Evolutionary conservation across 2,113 vertebrate species (phyloP).

Genomic region (Picathartes gymnocephalus): DNA sequence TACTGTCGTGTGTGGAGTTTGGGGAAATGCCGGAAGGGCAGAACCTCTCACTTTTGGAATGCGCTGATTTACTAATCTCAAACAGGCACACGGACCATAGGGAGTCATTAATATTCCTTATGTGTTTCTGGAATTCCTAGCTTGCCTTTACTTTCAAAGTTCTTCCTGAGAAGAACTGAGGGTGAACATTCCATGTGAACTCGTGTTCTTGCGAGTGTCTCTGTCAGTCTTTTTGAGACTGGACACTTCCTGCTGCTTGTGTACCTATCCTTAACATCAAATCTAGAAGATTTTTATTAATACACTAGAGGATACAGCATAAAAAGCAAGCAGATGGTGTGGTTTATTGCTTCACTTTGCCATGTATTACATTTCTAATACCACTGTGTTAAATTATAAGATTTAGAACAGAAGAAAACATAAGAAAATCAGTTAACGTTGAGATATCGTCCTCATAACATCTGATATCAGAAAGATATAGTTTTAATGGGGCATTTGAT

Average conservation of each 20-base stretch:
- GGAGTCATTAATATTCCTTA: not conserved
- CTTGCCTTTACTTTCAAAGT: not conserved
- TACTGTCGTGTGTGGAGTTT: not conserved
- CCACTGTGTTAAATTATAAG: not conserved
- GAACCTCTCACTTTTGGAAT: not conserved
- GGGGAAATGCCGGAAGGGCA: not conserved
- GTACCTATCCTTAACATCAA: not conserved
- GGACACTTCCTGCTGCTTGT: not conserved
- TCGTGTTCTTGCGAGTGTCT: rapidly evolving
- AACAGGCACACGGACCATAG: rapidly evolving
- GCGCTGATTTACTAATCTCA: not conserved
- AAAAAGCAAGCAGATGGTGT: not conserved
- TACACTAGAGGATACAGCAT: not conserved
- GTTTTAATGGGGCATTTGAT: not conserved
- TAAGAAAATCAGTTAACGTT: not conserved
- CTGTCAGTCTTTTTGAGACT: not conserved
- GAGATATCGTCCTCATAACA: not conserved
- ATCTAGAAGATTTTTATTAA: not conserved
- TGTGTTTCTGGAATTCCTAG: not conserved
- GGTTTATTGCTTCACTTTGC: not conserved
- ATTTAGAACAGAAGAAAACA: not conserved
- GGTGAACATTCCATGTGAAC: rapidly evolving
- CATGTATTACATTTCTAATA: not conserved
- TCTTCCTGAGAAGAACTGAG: not conserved
- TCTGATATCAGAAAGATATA: not conserved